Evolutionary conservation across 1,140 invertebrate genomes (phyloP), one percentile per base, ranked within the genome.

Genomic region (Euwallacea fornicatus): DNA sequence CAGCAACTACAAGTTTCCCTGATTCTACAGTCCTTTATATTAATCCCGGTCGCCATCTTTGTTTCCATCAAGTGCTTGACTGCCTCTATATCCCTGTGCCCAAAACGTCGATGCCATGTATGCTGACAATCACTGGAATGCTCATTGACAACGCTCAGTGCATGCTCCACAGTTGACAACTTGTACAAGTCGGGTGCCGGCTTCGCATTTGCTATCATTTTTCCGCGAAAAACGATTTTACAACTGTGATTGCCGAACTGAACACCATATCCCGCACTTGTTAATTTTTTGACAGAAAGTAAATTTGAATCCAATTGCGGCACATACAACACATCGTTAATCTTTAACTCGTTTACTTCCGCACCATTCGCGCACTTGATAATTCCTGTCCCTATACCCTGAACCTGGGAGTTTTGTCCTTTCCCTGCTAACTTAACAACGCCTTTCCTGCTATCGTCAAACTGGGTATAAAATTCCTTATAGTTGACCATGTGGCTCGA

Each of bases 141-240:
- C 16, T 13, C 11, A 13, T 0, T 13, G 11, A 56, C 55, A 56
- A 15, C 9, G 0, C 11, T 2, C 2, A 13, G 9, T 58, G 54
- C 16, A 56, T 11, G 13, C n/a, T 58, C 15, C 8, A 42, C 11
- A 61, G 7, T 66, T 46, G 66, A 13, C 15, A 67, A 11, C 44
- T 70, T 15, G 7, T 78, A 73, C 71, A 79, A 42, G 77, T 33
- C 67, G 58, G 77, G 71, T 41, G 53, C 54, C 59, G n/a, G n/a
- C n/a, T n/a, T n/a, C n/a, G n/a, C n/a, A n/a, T n/a, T n/a, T n/a
- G n/a, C n/a, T n/a, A n/a, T n/a, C n/a, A n/a, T n/a, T n/a, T n/a
- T n/a, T n/a, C n/a, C n/a, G n/a, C n/a, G n/a, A n/a, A n/a, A n/a
- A n/a, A n/a, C n/a, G n/a, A n/a, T n/a, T n/a, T n/a, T n/a, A n/a